These are phyloP conservation scores for Caenorhabditis inopinata DNA, from an alignment of 1,140 invertebrate genomes.

Conservation along the genomic window DNA sequence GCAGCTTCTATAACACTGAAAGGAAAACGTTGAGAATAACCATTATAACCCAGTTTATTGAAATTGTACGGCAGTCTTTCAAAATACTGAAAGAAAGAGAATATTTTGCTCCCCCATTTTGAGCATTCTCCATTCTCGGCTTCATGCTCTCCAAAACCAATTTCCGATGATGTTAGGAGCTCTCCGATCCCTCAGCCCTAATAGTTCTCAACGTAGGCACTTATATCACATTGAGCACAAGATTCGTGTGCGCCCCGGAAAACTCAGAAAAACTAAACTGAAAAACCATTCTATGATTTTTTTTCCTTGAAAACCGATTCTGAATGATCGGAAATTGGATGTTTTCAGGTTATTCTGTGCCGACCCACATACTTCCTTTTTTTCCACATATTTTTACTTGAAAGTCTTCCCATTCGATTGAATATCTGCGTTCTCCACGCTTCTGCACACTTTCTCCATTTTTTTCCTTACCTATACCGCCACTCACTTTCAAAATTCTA, in stretches of 20 bases:
- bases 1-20: no score
- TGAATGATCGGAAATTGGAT: not conserved
- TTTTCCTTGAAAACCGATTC: no score
- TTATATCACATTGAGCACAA: not conserved
- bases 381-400: not conserved
- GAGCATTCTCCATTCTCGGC: not conserved
- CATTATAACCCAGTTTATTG: no score
- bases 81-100: no score
- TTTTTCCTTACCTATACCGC: not conserved
- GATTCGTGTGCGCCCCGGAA: not conserved
- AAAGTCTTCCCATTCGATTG: conserved; percentile 1
- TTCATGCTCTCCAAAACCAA: not conserved
- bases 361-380: conserved; percentile 9
- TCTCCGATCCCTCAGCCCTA: not conserved
- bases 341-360: conserved; percentile 19
- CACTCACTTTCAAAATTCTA: conserved; percentile 22
- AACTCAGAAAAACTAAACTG: not conserved
- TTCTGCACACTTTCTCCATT: not conserved
- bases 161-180: conserved; percentile 10
- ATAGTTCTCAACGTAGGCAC: not conserved
- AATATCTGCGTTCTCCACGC: not conserved
- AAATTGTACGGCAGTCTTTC: no score
- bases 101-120: not conserved
- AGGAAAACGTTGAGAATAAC: no score
- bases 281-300: not conserved